Conservation (phyloP, 2,797 vertebrate genomes). For the Pangasius krempfi region DNA sequence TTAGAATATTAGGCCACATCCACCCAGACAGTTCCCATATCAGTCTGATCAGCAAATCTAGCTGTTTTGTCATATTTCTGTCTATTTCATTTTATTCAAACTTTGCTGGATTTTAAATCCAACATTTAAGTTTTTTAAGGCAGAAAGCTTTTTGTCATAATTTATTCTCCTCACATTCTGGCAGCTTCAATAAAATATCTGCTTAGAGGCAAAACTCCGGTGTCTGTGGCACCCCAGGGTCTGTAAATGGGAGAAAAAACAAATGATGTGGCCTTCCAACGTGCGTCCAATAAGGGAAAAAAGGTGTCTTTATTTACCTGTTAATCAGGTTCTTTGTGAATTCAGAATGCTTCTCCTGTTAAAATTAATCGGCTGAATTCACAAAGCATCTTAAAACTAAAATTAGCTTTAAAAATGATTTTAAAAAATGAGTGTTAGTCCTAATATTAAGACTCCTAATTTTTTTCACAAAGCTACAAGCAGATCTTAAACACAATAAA, state of each 20-base stretch:
- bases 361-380: neutral
- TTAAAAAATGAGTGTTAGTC: neutral
- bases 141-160: neutral
- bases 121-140: neutral
- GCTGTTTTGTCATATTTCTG: neutral
- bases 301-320: neutral
- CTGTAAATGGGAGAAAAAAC: neutral
- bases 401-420: neutral
- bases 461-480: neutral
- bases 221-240: slow-evolving; percentile 1
- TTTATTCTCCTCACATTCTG: neutral
- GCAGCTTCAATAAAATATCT: neutral
- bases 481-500: neutral
- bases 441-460: neutral
- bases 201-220: neutral
- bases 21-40: neutral
- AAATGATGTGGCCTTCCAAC: neutral
- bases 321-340: neutral
- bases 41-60: neutral
- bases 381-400: neutral
- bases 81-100: neutral
- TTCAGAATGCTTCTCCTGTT: neutral
- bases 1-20: neutral
- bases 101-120: neutral
- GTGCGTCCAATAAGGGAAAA: neutral